Percentiles rank a stretch among this genome's conserved stretches.
Evolutionary conservation across 2,888 invertebrate species (phyloP).

Genomic region (Harpalus rubripes): DNA sequence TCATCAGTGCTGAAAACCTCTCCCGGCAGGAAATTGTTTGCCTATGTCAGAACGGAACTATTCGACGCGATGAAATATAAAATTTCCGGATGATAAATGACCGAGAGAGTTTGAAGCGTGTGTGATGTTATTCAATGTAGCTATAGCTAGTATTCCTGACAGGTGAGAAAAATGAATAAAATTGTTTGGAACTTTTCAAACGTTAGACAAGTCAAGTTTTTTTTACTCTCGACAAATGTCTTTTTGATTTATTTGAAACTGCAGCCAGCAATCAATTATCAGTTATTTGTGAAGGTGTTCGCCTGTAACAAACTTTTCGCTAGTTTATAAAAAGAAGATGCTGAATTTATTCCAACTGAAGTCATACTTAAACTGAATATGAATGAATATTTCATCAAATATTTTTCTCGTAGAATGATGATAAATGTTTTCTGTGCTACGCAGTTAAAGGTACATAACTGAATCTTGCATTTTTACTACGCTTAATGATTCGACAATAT

Average conservation of each 20-base stretch:
- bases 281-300: neutral
- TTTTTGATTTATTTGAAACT: constrained; percentile 35
- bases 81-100: constrained; percentile 50
- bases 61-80: constrained; percentile 44
- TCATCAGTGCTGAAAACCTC: constrained; percentile 16
- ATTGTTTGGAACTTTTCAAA: constrained; percentile 39
- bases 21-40: constrained; percentile 46
- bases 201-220: constrained; percentile 38
- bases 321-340: too few species aligned
- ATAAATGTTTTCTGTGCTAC: too few species aligned
- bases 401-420: too few species aligned
- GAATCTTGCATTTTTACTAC: too few species aligned
- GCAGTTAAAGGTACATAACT: too few species aligned
- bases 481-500: too few species aligned
- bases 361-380: neutral
- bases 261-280: constrained; percentile 13
- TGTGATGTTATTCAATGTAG: constrained; percentile 42
- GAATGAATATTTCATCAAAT: too few species aligned
- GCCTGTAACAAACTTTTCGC: neutral
- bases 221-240: constrained; percentile 15
- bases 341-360: too few species aligned
- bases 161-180: constrained; percentile 41
- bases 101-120: constrained; percentile 24
- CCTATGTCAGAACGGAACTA: constrained; percentile 25
- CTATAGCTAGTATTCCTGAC: constrained; percentile 3